Evolutionary conservation across 2,797 vertebrate species (phyloP), one percentile per base, ranked within the genome.

Genomic region (Numenius phaeopus): DNA sequence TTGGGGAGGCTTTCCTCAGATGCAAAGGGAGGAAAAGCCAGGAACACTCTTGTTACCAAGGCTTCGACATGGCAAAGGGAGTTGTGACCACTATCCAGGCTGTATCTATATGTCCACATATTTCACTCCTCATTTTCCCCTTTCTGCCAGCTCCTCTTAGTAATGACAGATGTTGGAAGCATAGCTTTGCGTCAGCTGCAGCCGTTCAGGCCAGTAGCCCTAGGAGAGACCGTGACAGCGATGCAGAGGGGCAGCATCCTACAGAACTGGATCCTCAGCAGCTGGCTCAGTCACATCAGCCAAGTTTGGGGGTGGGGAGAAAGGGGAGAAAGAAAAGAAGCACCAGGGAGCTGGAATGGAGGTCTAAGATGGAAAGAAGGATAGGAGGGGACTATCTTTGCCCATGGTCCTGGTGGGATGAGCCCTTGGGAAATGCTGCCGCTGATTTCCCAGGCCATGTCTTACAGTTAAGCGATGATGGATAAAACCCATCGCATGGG

Each of bases 401-500:
- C 80, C 65, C 39, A 3, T 27, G 49, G 46, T 61, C 78, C 82
- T 71, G 59, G 77, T 57, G 66, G 29, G 46, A 27, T 17, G 82
- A 94, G 42, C 94, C 90, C 89, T 13, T 46, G 95, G 94, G 96
- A 96, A 96, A 88, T 12, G 77, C 85, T 42, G 62, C 0, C 0
- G 1, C 49, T 40, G 42, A 18, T 93, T 97, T 97, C 94, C 95
- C 91, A 88, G 94, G 46, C 91, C 46, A 3, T 54, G 44, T 54
- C 76, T 75, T 8, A 2, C 64, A 87, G 79, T 16, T 30, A 34
- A 76, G 86, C 0, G 82, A 44, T 95, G 96, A 97, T 71, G 94
- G 96, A 97, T 90, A 94, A 97, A 97, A 67, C n/a, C 89, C 92
- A 65, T 13, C 15, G 70, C 89, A 57, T 7, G 79, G 89, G 93